phyloP scores from a whole-genome alignment of 2,113 vertebrate genomes.

The Etheostoma cragini region DNA sequence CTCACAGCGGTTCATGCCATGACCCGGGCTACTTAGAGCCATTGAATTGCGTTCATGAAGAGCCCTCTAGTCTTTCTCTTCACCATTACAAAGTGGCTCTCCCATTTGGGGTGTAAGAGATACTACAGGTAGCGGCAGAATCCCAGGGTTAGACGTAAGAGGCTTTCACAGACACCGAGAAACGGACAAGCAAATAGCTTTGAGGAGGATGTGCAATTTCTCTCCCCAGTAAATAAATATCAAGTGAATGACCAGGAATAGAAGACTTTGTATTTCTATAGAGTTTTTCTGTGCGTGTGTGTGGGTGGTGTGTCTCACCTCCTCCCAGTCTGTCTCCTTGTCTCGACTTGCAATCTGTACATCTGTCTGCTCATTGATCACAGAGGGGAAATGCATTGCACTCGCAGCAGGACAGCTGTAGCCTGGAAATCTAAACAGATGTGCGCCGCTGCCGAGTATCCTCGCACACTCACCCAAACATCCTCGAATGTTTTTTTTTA shows the following conservation, averaged over 20 bases:
- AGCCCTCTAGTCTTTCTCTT: slow-evolving; percentile 67
- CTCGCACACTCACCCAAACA: slow-evolving; percentile 30
- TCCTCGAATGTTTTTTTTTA: slow-evolving; percentile 28
- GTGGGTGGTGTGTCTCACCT: slow-evolving; percentile 33
- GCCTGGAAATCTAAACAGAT: slow-evolving; percentile 62
- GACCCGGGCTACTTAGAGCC: slow-evolving; percentile 68
- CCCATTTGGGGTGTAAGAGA: slow-evolving; percentile 60
- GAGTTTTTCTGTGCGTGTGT: slow-evolving; percentile 29
- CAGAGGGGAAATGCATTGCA: slow-evolving; percentile 50
- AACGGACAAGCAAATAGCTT: slow-evolving; percentile 21
- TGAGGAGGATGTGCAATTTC: slow-evolving; percentile 19
- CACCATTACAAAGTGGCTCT: slow-evolving; percentile 59
- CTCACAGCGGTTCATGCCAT: slow-evolving; percentile 52
- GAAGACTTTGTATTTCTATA: slow-evolving; percentile 3
- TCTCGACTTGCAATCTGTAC: slow-evolving; percentile 58
- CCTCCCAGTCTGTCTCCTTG: slow-evolving; percentile 52
- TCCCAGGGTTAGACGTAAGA: slow-evolving; percentile 58
- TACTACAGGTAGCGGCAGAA: slow-evolving; percentile 61
- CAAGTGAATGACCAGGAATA: neutral
- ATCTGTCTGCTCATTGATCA: slow-evolving; percentile 68
- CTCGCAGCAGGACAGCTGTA: slow-evolving; percentile 38
- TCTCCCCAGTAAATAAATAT: slow-evolving; percentile 31
- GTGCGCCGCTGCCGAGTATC: slow-evolving; percentile 47
- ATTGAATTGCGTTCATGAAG: slow-evolving; percentile 66
- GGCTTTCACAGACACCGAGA: slow-evolving; percentile 40